phyloP scores from a whole-genome alignment of 2,113 vertebrate species.

The Orcinus orca region DNA sequence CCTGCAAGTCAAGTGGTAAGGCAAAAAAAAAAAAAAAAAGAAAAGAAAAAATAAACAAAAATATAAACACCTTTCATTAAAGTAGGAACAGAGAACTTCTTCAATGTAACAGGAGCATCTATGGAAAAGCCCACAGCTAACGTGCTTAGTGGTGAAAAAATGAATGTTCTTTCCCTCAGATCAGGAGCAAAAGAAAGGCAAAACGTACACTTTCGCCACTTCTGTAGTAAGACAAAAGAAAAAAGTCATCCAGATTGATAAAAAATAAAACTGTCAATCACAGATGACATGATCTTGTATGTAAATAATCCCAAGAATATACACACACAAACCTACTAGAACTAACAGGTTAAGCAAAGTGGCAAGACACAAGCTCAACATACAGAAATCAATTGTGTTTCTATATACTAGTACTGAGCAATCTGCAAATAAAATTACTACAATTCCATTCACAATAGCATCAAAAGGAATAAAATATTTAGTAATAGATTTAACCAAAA shows the following conservation, averaged over 20 bases:
- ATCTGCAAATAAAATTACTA: background rate
- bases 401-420: background rate
- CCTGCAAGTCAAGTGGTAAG: too few species aligned
- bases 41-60: too few species aligned
- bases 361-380: background rate
- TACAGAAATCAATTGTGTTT: background rate
- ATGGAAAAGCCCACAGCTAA: background rate
- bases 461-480: background rate
- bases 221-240: background rate
- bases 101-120: background rate
- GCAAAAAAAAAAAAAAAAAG: background rate
- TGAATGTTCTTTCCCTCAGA: background rate
- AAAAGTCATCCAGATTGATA: background rate
- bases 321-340: background rate
- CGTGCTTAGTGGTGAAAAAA: background rate
- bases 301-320: background rate
- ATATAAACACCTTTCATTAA: background rate
- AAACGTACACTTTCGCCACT: background rate
- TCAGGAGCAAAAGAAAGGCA: background rate
- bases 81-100: background rate
- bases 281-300: background rate
- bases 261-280: background rate
- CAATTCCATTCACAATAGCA: background rate
- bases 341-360: background rate
- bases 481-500: background rate